Evolutionary conservation across 2,797 vertebrate species (phyloP).

Genomic region (Sciurus carolinensis): DNA sequence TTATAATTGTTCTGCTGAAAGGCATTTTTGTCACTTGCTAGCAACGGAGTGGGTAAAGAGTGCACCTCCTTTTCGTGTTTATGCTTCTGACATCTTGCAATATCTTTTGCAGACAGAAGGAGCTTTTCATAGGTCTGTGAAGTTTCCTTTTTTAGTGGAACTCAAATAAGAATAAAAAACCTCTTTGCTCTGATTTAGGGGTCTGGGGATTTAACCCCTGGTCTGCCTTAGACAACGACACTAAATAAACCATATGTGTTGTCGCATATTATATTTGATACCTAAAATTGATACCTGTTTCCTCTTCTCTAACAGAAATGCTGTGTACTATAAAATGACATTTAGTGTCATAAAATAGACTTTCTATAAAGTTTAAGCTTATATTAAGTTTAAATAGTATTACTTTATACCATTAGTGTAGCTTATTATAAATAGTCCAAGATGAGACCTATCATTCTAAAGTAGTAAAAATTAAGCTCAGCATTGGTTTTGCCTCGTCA

Average conservation of each 20-base stretch:
- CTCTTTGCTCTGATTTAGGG: neutral
- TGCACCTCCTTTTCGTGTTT: neutral
- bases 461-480: neutral
- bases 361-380: conserved; percentile 39
- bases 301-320: neutral
- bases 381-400: conserved; percentile 40
- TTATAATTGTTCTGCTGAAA: conserved; percentile 69
- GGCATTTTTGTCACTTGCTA: conserved; percentile 59
- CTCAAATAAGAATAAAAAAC: neutral
- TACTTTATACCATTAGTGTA: neutral
- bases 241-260: neutral
- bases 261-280: neutral
- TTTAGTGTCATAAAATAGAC: neutral
- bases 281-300: neutral
- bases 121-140: neutral
- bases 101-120: conserved; percentile 39
- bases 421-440: neutral
- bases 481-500: neutral
- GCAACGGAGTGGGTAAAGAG: neutral
- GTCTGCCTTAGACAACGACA: neutral
- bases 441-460: neutral
- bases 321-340: neutral
- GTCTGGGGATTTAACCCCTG: neutral
- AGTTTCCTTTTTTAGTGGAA: neutral
- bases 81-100: neutral